A percentile compares a stretch with the other conserved stretches of the same genome.
Conservation (phyloP, 2,797 vertebrate genomes). For the Onychomys leucogaster region DNA sequence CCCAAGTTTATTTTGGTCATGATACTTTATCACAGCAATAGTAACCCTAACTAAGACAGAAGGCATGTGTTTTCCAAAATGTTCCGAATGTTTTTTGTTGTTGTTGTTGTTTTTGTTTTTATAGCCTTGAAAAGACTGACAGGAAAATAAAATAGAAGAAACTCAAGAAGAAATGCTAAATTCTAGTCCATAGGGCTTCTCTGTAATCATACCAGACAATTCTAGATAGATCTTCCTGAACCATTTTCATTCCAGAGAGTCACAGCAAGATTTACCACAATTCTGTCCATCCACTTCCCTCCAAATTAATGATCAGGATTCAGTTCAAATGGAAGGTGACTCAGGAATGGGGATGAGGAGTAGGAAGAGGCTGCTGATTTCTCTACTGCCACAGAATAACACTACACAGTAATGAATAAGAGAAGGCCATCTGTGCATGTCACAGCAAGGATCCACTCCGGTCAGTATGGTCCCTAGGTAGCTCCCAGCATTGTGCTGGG, state of each 20-base stretch:
- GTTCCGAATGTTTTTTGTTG: accelerated
- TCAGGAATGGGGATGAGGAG: background rate
- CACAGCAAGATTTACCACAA: background rate
- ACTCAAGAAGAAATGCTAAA: background rate
- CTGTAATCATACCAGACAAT: constrained; percentile 48
- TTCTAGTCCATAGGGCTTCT: constrained; percentile 40
- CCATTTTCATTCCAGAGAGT: constrained; percentile 10
- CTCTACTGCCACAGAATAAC: accelerated
- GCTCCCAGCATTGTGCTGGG: background rate
- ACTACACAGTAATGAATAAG: background rate
- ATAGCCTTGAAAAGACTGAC: background rate
- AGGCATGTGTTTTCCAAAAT: background rate
- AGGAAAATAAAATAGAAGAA: background rate
- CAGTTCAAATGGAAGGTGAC: constrained; percentile 17
- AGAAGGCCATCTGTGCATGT: background rate
- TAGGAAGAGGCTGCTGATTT: background rate
- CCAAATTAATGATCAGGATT: constrained; percentile 59
- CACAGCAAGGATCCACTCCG: background rate
- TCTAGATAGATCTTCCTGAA: background rate
- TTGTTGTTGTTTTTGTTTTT: background rate
- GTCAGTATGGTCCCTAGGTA: background rate
- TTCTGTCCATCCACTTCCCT: constrained; percentile 15
- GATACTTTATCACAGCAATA: background rate
- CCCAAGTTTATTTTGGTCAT: background rate
- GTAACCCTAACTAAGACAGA: background rate